Evolutionary conservation across 2,113 vertebrate species (phyloP).

Genomic region (Psettodes erumei): DNA sequence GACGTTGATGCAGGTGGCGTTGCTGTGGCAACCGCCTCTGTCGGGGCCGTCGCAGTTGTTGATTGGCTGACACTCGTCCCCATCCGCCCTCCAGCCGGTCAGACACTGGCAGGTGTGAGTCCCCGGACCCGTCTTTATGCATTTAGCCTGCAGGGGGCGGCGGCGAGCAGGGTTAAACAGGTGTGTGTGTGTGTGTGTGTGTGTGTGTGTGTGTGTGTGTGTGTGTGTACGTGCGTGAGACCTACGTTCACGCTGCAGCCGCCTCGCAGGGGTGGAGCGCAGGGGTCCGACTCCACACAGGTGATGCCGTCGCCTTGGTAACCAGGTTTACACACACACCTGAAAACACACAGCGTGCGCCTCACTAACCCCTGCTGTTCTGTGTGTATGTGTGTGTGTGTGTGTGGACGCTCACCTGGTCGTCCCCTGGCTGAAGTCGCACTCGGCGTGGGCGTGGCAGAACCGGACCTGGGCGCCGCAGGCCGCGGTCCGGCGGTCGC

Average conservation of each 20-base stretch:
- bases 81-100: conserved; percentile 87
- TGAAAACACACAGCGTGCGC: conserved; percentile 58
- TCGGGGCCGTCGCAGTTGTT: conserved; percentile 86
- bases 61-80: conserved; percentile 88
- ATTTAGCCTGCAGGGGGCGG: conserved; percentile 85
- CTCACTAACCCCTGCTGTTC: neutral
- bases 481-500: conserved; percentile 78
- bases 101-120: conserved; percentile 86
- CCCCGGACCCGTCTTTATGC: conserved; percentile 79
- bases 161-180: neutral
- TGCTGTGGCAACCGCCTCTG: conserved; percentile 84
- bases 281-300: conserved; percentile 87
- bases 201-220: too few species aligned
- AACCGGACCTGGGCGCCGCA: conserved; percentile 81
- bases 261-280: conserved; percentile 73
- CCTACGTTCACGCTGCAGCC: conserved; percentile 89
- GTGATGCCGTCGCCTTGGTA: conserved; percentile 88
- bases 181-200: too few species aligned
- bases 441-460: conserved; percentile 90
- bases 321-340: conserved; percentile 91
- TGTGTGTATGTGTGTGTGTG: neutral
- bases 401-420: conserved; percentile 77
- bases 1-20: conserved; percentile 88
- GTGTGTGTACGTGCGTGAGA: too few species aligned
- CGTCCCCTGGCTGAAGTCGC: conserved; percentile 79